Evolutionary conservation across 2,888 invertebrate genomes (phyloP), one percentile per base, ranked within the genome.

Genomic region (Priocnemis perturbator): DNA sequence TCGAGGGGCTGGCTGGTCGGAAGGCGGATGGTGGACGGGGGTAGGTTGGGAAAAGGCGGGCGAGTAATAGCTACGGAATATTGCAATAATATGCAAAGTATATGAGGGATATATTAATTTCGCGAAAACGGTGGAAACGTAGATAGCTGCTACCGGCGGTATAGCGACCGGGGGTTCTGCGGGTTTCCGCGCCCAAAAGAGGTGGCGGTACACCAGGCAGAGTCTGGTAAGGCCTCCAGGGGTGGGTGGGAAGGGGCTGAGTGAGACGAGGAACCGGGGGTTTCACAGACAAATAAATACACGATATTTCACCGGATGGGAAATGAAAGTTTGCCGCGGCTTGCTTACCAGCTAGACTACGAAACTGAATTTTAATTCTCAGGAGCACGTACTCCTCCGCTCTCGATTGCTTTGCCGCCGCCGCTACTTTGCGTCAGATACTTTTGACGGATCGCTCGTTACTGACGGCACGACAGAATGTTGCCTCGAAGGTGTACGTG

Each of bases 71-170:
- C 85, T 85, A 86, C 83, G 85, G 86, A 85, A 86, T 87, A 88
- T 87, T 86, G 88, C 87, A 87, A 89, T 88, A 88, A 88, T 88
- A 87, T 87, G 87, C 88, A 88, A 89, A 88, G 87, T 88, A 88
- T 86, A 89, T 86, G 86, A 88, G 88, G 87, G 86, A 87, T 87
- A 88, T 88, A 89, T 89, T 89, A 89, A 89, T 88, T 89, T 88
- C 86, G 84, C 84, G 87, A 87, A 86, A 88, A 87, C 85, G 87
- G 85, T 82, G 79, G 83, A 86, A 87, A 85, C 80, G 84, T 83
- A 83, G 84, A 87, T 86, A 86, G 85, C 77, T 69, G 69, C 66
- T 67, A 70, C 69, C 75, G 70, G 73, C 65, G 73, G 73, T 55
- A 50, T 17, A 50, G 72, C 69, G 67, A 56, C 76, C 69, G 71